Evolutionary conservation across 2,797 vertebrate genomes (phyloP).

Genomic region (Diceros bicornis): DNA sequence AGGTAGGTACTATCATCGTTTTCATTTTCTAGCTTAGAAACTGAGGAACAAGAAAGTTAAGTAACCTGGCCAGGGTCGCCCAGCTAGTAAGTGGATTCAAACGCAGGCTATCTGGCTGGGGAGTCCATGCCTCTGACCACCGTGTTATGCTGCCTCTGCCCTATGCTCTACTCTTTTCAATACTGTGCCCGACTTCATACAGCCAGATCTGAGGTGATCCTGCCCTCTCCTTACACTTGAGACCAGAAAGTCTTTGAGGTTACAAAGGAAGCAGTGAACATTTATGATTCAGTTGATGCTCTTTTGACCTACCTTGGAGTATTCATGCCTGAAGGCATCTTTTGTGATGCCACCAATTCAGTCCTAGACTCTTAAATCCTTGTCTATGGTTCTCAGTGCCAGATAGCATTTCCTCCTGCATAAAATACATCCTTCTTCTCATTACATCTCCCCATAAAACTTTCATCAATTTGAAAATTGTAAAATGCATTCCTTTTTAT

Average conservation of each 20-base stretch:
- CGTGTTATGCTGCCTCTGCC: not conserved
- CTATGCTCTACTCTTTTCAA: not conserved
- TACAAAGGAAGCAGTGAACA: not conserved
- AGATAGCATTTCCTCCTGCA: constrained; percentile 73
- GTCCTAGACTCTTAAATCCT: constrained; percentile 66
- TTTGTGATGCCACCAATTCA: constrained; percentile 62
- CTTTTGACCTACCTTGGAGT: constrained; percentile 59
- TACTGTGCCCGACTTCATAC: not conserved
- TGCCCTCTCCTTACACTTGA: not conserved
- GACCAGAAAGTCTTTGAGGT: not conserved
- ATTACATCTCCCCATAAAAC: constrained; percentile 85
- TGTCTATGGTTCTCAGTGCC: constrained; percentile 53
- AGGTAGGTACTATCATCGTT: not conserved
- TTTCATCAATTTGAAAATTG: constrained; percentile 84
- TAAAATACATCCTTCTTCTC: constrained; percentile 83
- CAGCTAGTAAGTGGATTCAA: not conserved
- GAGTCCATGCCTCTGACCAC: not conserved
- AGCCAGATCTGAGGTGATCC: not conserved
- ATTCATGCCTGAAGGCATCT: constrained; percentile 49
- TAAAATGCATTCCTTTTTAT: constrained; percentile 84
- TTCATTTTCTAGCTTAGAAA: not conserved
- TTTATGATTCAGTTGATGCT: not conserved
- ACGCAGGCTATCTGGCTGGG: not conserved
- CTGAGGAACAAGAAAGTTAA: not conserved
- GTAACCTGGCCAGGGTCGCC: not conserved